Conservation (phyloP, 2,888 invertebrate genomes). For the Phaonia tiefii region DNA sequence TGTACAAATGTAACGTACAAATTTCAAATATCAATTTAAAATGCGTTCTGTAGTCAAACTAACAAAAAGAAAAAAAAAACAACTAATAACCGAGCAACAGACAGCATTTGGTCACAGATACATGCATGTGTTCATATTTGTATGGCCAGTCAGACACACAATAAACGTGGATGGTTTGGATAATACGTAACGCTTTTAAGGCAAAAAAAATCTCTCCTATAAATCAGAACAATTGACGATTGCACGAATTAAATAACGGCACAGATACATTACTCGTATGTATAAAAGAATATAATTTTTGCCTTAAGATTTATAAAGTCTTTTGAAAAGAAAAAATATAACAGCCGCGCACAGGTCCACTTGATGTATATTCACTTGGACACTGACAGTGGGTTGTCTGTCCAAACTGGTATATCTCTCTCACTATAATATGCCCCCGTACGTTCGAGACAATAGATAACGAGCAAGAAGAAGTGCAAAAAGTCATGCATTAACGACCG, state of each 20-base stretch:
- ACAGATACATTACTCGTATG: neutral
- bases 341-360: conserved; percentile 24
- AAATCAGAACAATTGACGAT: conserved; percentile 62
- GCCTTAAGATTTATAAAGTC: conserved; percentile 34
- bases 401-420: conserved; percentile 2
- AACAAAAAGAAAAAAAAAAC: conserved; percentile 4
- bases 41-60: neutral
- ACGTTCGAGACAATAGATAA: conserved; percentile 56
- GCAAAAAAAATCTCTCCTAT: conserved; percentile 40
- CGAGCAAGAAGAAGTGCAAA: neutral
- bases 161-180: neutral
- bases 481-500: neutral
- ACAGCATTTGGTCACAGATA: no score
- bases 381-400: conserved; percentile 10
- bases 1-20: neutral
- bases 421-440: conserved; percentile 6
- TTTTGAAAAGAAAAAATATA: neutral
- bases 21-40: conserved; percentile 58
- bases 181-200: conserved; percentile 22
- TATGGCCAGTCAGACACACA: no score
- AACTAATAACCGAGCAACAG: neutral
- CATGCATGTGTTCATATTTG: no score
- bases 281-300: neutral
- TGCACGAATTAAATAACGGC: conserved; percentile 58
- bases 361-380: conserved; percentile 43